Conservation (phyloP, 2,113 vertebrate species). For the Natator depressus region DNA sequence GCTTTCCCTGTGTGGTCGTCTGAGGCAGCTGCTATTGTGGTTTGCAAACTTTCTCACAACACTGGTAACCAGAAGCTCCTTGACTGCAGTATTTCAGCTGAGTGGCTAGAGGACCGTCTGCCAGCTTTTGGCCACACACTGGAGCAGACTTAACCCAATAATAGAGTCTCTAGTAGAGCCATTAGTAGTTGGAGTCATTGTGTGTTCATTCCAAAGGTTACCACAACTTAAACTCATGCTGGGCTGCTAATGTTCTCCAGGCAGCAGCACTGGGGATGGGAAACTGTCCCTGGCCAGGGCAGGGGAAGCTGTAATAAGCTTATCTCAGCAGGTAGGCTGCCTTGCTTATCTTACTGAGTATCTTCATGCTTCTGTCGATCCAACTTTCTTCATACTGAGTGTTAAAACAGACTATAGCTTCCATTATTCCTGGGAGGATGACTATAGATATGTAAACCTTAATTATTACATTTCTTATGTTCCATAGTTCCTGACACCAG, state of each 20-base stretch:
- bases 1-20: not conserved
- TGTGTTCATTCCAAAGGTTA: not conserved
- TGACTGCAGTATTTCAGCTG: not conserved
- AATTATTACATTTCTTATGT: not conserved
- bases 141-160: not conserved
- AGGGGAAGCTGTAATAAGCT: rapidly evolving
- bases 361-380: not conserved
- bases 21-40: not conserved
- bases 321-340: not conserved
- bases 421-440: not conserved
- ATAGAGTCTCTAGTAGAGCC: rapidly evolving
- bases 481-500: not conserved
- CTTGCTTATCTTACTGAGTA: rapidly evolving
- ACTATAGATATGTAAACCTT: not conserved
- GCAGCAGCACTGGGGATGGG: rapidly evolving
- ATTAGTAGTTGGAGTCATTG: not conserved
- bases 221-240: not conserved
- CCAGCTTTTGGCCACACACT: not conserved
- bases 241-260: rapidly evolving
- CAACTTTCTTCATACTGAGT: rapidly evolving
- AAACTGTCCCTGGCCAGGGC: rapidly evolving
- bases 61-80: not conserved
- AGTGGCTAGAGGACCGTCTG: not conserved
- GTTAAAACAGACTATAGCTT: not conserved
- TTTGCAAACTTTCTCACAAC: not conserved